Evolutionary conservation across 2,888 invertebrate species (phyloP).

Genomic region (Philonicus albiceps): DNA sequence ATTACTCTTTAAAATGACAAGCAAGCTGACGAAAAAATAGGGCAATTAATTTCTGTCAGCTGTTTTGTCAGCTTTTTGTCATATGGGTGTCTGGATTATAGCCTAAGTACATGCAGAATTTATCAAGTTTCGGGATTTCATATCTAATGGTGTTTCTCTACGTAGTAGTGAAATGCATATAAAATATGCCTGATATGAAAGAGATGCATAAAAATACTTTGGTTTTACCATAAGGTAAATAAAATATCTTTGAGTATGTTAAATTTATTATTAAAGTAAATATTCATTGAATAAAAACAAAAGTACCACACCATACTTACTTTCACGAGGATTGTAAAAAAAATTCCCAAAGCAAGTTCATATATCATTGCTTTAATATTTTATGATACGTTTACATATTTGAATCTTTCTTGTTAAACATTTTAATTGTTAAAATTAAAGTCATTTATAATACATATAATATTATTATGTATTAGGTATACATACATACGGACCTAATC

Average conservation of each 20-base stretch:
- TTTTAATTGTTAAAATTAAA: too few relatives aligned
- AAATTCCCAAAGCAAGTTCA: too few relatives aligned
- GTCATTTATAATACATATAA: too few relatives aligned
- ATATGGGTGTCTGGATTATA: neutral
- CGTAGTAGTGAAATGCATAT: neutral
- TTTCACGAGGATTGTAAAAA: neutral
- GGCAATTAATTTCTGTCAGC: neutral
- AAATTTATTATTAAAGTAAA: neutral
- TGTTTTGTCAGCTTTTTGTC: neutral
- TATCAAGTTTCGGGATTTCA: too few relatives aligned
- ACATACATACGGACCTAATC: too few relatives aligned
- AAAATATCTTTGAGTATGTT: too few relatives aligned
- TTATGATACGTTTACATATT: too few relatives aligned
- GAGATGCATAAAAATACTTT: neutral
- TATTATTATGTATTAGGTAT: too few relatives aligned
- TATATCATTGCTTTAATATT: too few relatives aligned
- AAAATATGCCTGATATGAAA: neutral
- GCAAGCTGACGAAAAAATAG: neutral
- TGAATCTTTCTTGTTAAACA: too few relatives aligned
- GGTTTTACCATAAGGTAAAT: neutral
- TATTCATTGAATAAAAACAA: neutral
- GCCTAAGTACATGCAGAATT: too few relatives aligned
- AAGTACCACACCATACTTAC: too few relatives aligned
- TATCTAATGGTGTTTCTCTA: neutral
- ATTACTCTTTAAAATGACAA: neutral